phyloP scores from a whole-genome alignment of 64 coral and sea anemone genomes.

The Trachythela sp. region DNA sequence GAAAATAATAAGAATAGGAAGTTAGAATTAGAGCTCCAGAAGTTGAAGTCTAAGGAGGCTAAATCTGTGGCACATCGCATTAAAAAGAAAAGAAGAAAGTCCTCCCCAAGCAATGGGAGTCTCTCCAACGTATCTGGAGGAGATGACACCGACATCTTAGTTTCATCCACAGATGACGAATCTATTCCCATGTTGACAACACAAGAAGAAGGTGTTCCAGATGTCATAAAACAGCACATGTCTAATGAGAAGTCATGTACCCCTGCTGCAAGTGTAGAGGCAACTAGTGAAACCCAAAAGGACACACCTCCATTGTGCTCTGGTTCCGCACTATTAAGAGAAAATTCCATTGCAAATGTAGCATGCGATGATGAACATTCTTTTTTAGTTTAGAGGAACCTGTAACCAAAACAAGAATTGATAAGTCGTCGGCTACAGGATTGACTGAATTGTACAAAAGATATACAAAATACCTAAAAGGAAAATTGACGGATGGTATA shows the following conservation, averaged over 20 bases:
- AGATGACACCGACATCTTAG: background rate
- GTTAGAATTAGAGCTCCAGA: slow-evolving; percentile 27
- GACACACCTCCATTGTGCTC: background rate
- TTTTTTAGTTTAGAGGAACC: slow-evolving; percentile 16
- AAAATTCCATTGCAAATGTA: no score
- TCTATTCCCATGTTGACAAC: background rate
- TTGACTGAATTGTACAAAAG: background rate
- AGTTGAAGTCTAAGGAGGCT: background rate
- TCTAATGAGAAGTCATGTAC: background rate
- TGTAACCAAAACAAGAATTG: background rate
- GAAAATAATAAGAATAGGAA: slow-evolving; percentile 32
- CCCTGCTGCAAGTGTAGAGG: background rate
- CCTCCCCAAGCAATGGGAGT: background rate
- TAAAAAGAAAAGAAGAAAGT: background rate
- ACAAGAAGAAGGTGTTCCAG: background rate
- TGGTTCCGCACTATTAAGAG: background rate
- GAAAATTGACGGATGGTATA: slow-evolving; percentile 36
- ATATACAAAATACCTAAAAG: slow-evolving; percentile 38
- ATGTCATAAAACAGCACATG: background rate
- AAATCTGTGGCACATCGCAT: background rate
- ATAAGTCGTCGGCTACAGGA: background rate
- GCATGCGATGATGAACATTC: background rate
- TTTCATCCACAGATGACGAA: background rate
- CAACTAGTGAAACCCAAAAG: background rate
- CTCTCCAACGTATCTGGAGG: background rate